Percentiles rank a stretch among this genome's conserved stretches.
phyloP scores from a whole-genome alignment of 2,797 vertebrate species.

The Arctocebus calabarensis region DNA sequence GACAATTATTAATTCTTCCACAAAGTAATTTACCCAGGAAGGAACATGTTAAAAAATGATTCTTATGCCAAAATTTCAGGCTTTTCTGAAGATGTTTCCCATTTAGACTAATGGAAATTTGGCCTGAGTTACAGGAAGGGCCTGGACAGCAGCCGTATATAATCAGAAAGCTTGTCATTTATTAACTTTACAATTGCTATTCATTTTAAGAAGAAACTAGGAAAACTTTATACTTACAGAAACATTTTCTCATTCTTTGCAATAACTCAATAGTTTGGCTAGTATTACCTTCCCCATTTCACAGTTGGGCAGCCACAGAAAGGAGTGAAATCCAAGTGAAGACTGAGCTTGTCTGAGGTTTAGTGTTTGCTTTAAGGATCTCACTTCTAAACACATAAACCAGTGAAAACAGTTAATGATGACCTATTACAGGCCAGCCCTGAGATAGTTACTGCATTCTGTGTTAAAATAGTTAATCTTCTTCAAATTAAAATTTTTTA shows the following conservation, averaged over 20 bases:
- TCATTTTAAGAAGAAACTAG: conserved; percentile 51
- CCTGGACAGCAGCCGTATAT: conserved; percentile 47
- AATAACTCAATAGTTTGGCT: background rate
- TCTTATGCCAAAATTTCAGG: conserved; percentile 62
- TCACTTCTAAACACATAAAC: background rate
- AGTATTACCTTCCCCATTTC: background rate
- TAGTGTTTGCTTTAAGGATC: background rate
- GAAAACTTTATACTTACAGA: conserved; percentile 3
- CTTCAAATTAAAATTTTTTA: background rate
- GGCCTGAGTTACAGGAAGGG: conserved; percentile 59
- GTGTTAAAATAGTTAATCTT: background rate
- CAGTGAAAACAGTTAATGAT: background rate
- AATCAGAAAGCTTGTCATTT: conserved; percentile 69
- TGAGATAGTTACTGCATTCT: background rate
- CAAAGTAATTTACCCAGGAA: conserved; percentile 75
- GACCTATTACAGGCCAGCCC: background rate
- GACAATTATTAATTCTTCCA: conserved; percentile 72
- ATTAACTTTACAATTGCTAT: conserved; percentile 72
- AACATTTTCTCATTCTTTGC: conserved; percentile 11
- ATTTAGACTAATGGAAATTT: conserved; percentile 76
- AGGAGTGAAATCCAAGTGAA: background rate
- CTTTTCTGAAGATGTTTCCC: conserved; percentile 72
- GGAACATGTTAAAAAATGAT: conserved; percentile 55
- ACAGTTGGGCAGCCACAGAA: background rate
- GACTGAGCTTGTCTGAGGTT: background rate